Percentiles rank a stretch among this genome's conserved stretches.
phyloP scores from a whole-genome alignment of 2,113 vertebrate species.

The Oplegnathus fasciatus region DNA sequence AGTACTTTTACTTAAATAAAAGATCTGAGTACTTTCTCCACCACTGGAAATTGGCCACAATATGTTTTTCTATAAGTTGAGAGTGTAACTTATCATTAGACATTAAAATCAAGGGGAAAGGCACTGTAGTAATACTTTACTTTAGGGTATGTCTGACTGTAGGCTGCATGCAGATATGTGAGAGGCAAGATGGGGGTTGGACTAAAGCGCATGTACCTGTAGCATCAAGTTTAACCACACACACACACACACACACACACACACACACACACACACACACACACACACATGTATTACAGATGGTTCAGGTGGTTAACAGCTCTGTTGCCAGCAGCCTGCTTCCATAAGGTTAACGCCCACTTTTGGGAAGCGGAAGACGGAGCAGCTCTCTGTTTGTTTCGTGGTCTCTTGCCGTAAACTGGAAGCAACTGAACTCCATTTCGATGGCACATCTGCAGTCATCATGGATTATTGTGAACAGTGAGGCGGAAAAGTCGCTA shows the following conservation, averaged over 20 bases:
- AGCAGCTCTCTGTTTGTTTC: constrained; percentile 28
- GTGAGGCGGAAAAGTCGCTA: not conserved
- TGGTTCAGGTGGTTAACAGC: not conserved
- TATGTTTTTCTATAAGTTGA: too few species aligned
- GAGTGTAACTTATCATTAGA: too few species aligned
- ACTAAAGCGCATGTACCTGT: not conserved
- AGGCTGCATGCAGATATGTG: not conserved
- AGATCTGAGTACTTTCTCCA: too few species aligned
- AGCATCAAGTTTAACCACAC: not conserved
- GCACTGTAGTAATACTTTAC: not conserved
- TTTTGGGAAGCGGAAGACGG: constrained; percentile 68
- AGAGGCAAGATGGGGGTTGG: not conserved
- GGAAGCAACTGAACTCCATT: constrained; percentile 36
- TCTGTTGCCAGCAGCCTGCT: not conserved
- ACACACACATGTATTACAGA: not conserved
- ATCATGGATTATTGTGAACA: constrained; percentile 18
- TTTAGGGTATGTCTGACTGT: not conserved
- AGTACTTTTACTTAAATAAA: too few species aligned
- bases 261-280: too few species aligned
- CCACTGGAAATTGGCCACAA: too few species aligned
- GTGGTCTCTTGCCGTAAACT: constrained; percentile 63
- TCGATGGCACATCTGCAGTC: constrained; percentile 45
- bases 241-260: too few species aligned
- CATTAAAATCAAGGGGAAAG: not conserved
- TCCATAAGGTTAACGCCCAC: constrained; percentile 58